Conservation (phyloP, 2,888 invertebrate species). For the Brachycybe producta region DNA sequence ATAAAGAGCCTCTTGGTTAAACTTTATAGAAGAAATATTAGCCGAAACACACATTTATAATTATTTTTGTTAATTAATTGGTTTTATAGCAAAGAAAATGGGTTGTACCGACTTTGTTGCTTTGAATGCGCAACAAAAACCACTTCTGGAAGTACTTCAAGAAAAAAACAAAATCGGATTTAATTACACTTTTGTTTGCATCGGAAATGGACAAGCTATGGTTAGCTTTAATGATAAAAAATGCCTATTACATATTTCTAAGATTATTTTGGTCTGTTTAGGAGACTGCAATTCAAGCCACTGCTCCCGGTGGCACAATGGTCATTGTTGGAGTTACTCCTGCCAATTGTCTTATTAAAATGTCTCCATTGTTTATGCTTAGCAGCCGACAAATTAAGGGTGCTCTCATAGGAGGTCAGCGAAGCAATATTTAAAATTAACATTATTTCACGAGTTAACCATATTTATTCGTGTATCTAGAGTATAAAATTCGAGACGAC, state of each 20-base stretch:
- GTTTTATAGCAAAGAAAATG: constrained; percentile 6
- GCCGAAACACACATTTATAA: not conserved
- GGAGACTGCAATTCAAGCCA: constrained; percentile 12
- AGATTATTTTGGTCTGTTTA: not conserved
- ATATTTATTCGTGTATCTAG: too few species aligned
- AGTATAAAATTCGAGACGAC: constrained; percentile 13
- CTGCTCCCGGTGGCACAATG: constrained; percentile 9
- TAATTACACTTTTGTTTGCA: constrained; percentile 14
- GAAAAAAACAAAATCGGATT: constrained; percentile 10
- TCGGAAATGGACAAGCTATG: constrained; percentile 16
- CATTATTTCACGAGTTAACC: too few species aligned
- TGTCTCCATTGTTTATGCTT: constrained; percentile 5
- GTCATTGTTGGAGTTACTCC: constrained; percentile 16
- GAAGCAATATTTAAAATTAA: too few species aligned
- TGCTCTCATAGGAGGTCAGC: constrained; percentile 12
- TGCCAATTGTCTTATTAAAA: constrained; percentile 1
- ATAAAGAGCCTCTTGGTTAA: constrained; percentile 12
- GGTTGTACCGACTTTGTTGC: constrained; percentile 7
- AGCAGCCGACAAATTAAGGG: constrained; percentile 10
- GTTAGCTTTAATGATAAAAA: not conserved
- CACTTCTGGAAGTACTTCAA: not conserved
- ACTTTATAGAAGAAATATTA: not conserved
- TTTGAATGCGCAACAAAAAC: constrained; percentile 1
- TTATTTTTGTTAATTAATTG: not conserved
- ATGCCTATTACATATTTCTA: not conserved